phyloP scores from a whole-genome alignment of 2,888 invertebrate genomes.

The Lepidocyrtoides sp. region DNA sequence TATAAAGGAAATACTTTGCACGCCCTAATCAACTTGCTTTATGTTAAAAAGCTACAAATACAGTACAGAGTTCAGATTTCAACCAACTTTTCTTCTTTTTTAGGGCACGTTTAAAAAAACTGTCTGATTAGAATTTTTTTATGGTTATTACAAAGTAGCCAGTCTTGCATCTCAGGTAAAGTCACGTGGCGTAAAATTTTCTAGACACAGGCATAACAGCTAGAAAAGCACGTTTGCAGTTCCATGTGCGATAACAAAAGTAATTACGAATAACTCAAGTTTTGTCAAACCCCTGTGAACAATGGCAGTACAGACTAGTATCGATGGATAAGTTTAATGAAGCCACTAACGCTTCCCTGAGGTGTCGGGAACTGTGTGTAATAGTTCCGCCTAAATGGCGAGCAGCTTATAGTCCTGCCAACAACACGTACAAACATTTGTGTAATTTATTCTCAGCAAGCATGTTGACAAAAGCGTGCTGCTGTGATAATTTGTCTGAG shows the following conservation, averaged over 20 bases:
- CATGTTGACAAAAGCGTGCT: slow-evolving; percentile 68
- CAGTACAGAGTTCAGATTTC: too few relatives aligned
- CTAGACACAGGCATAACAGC: too few relatives aligned
- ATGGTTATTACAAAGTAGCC: too few relatives aligned
- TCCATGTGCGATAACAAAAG: slow-evolving; percentile 7
- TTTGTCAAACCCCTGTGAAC: not conserved
- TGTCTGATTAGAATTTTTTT: too few relatives aligned
- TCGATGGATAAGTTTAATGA: slow-evolving; percentile 59
- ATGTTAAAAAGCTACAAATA: too few relatives aligned
- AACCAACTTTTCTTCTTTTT: too few relatives aligned
- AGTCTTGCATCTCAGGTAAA: too few relatives aligned
- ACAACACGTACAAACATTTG: slow-evolving; percentile 40
- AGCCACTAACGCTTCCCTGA: slow-evolving; percentile 59
- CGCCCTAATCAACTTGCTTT: too few relatives aligned
- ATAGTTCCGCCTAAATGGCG: slow-evolving; percentile 36
- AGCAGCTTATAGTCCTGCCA: not conserved
- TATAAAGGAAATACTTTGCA: too few relatives aligned
- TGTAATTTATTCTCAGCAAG: slow-evolving; percentile 45
- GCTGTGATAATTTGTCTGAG: slow-evolving; percentile 53
- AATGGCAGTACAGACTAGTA: not conserved
- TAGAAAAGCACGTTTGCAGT: too few relatives aligned
- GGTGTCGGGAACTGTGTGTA: slow-evolving; percentile 45
- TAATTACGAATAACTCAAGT: not conserved
- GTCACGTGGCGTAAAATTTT: too few relatives aligned
- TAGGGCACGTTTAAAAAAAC: too few relatives aligned